Base-by-base conservation (phyloP, 2,888 invertebrate species). In the Brassicogethes aeneus region DNA sequence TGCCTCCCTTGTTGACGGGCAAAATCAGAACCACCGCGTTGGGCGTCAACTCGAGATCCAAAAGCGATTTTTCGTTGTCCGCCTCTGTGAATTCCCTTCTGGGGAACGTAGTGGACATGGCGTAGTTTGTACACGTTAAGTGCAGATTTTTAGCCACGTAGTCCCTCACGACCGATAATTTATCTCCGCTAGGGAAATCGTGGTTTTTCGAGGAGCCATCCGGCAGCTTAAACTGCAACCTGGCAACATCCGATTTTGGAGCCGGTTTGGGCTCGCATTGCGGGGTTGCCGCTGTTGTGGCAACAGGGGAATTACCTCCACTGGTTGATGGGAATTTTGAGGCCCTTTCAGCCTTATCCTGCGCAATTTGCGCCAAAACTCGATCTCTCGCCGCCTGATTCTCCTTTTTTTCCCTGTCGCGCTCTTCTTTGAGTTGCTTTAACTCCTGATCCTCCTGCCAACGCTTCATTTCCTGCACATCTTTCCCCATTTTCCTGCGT, bases 181-280 rank as follows among this genome's bases (percentile, higher is more conserved):
- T 77, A 15, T 77, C 77, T 32, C 73, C 70, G 1, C 82, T 77
- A 17, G 79, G 72, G 62, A 94, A 92, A 50, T 79, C 78, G 17
- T 85, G 80, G 2, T 80, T 81, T 47, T 82, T 76, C 0, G 82
- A 76, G 1, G 77, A 74, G 1, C 93, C 93, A 64, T 88, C 85
- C 0, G 92, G 87, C 50, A 92, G 61, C 55, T 87, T 82, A 62
- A 94, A 90, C 70, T 93, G 93, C 30, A 95, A 77, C 39, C 89
- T 75, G 0, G 87, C 75, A 30, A 68, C 64, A 47, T 77, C 73
- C 40, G 70, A 17, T 35, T 46, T 44, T 2, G 47, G 40, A 16
- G 15, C 40, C 14, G 40, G 37, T 13, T 36, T 31, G 10, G 37
- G 7, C 32, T 29, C 17, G 10, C 10, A 7, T 10, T 23, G 35